These are phyloP conservation scores for Platycheirus rosarum DNA, from an alignment of 2,888 invertebrate species.

Conservation along the genomic window DNA sequence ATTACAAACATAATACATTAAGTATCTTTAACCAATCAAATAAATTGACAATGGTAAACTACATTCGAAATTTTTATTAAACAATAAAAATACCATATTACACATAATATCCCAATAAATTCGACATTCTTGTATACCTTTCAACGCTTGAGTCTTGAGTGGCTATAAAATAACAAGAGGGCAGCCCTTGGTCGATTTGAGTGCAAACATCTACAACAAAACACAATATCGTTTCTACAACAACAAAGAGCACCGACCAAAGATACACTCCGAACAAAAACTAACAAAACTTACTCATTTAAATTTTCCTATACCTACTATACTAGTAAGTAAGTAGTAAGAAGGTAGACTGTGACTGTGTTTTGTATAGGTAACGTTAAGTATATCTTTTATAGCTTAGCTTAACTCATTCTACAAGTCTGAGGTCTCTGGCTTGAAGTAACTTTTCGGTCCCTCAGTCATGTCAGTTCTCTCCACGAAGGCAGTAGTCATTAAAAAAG, in stretches of 20 bases:
- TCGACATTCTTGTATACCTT: slow-evolving; percentile 4
- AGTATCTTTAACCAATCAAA: too few species aligned
- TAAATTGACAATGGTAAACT: too few species aligned
- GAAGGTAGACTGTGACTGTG: background rate
- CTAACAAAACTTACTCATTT: background rate
- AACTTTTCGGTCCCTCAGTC: slow-evolving; percentile 18
- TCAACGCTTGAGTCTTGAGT: slow-evolving; percentile 28
- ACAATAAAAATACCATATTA: too few species aligned
- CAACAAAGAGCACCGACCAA: background rate
- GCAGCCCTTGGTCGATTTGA: slow-evolving; percentile 14
- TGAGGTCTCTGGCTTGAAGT: background rate
- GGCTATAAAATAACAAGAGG: slow-evolving; percentile 17
- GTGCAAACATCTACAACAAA: background rate
- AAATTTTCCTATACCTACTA: too few species aligned
- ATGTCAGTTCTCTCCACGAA: slow-evolving; percentile 25
- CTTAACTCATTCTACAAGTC: background rate
- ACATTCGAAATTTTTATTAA: too few species aligned
- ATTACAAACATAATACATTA: too few species aligned
- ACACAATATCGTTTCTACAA: background rate
- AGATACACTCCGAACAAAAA: slow-evolving; percentile 20
- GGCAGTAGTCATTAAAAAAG: slow-evolving; percentile 24
- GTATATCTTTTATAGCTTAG: background rate
- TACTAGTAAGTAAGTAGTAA: background rate
- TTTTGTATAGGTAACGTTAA: too few species aligned
- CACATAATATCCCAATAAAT: background rate